A percentile compares a stretch with the other conserved stretches of the same genome.
These are phyloP conservation scores for Brevipalpus yothersi DNA, from an alignment of 1,140 invertebrate species.

Conservation along the genomic window DNA sequence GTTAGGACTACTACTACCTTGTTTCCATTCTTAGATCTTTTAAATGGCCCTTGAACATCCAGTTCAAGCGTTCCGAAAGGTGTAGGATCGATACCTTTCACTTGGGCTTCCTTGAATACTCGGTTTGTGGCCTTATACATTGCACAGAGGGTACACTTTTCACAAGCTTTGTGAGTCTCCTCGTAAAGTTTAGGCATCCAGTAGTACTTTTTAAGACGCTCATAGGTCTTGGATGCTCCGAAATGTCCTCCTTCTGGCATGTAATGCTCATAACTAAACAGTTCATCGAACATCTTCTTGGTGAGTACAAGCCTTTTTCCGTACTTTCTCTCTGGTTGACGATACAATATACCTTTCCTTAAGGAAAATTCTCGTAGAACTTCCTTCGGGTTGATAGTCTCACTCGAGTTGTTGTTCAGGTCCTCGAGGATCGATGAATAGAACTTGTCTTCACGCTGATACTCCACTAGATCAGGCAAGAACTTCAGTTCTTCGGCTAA, in stretches of 20 bases:
- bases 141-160: neutral
- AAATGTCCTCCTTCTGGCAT: neutral
- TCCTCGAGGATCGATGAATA: too few species aligned
- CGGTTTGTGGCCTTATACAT: neutral
- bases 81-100: neutral
- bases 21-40: neutral
- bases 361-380: neutral
- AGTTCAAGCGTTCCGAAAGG: neutral
- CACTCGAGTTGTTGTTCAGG: neutral
- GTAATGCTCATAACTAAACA: neutral
- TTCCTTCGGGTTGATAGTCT: neutral
- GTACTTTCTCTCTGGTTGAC: neutral
- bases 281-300: neutral
- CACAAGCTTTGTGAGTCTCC: neutral
- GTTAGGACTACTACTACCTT: neutral
- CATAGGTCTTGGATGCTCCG: neutral
- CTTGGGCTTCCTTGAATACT: neutral
- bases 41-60: neutral
- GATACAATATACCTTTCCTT: neutral
- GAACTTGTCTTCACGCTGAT: neutral
- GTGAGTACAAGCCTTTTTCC: neutral
- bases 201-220: neutral
- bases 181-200: neutral
- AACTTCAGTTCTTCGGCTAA: too few species aligned
- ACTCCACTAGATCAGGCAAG: neutral